phyloP scores from a whole-genome alignment of 1,140 invertebrate genomes.

The Lepidotrigona ventralis region DNA sequence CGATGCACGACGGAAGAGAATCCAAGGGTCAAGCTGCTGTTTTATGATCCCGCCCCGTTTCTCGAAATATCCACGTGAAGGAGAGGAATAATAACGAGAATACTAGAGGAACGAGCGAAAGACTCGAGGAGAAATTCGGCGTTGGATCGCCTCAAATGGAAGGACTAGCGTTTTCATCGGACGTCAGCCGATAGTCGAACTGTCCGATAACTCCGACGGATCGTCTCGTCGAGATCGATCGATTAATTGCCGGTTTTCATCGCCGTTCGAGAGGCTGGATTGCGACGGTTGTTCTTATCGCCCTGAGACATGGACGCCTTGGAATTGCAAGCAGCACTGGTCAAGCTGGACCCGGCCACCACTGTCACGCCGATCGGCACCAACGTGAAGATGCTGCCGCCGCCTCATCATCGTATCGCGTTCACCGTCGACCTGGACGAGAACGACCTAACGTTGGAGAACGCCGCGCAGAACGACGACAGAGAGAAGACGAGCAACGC shows the following conservation, averaged over 20 bases:
- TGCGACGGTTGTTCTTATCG: not conserved
- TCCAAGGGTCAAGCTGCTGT: slow-evolving; percentile 20
- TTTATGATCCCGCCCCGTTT: not conserved
- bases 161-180: slow-evolving; percentile 6
- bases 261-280: not conserved
- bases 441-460: slow-evolving; percentile 67
- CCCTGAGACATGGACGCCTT: slow-evolving; percentile 73
- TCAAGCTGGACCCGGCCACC: slow-evolving; percentile 77
- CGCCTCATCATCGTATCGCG: slow-evolving; percentile 67
- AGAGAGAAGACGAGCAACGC: slow-evolving; percentile 35
- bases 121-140: not conserved
- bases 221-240: slow-evolving; percentile 8
- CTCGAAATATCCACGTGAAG: slow-evolving; percentile 2
- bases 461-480: slow-evolving; percentile 27
- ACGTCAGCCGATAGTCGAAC: slow-evolving; percentile 15
- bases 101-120: not conserved
- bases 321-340: slow-evolving; percentile 76
- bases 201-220: slow-evolving; percentile 15
- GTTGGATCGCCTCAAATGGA: slow-evolving; percentile 26
- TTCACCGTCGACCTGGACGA: slow-evolving; percentile 70
- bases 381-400: slow-evolving; percentile 67
- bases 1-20: slow-evolving; percentile 28
- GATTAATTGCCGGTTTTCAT: not conserved
- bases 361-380: slow-evolving; percentile 76
- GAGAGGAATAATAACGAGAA: not conserved